Evolutionary conservation across 2,888 invertebrate genomes (phyloP).

Genomic region (Torymus tubicola): DNA sequence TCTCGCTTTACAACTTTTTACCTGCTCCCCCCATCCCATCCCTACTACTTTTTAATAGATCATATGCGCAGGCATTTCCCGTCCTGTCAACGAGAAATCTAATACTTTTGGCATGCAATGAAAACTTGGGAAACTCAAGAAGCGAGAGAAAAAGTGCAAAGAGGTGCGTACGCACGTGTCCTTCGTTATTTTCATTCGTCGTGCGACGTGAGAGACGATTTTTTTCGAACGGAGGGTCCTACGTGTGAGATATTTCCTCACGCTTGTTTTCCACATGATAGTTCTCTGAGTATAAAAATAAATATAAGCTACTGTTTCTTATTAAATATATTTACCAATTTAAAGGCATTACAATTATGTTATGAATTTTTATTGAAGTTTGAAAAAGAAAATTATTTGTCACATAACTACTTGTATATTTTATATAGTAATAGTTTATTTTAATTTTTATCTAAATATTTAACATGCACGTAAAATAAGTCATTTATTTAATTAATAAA

Average conservation of each 20-base stretch:
- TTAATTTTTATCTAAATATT: no score
- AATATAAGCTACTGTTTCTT: neutral
- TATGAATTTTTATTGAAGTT: no score
- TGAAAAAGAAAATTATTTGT: no score
- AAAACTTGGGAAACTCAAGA: constrained; percentile 42
- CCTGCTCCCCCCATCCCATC: constrained; percentile 6
- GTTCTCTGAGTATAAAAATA: neutral
- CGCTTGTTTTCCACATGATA: constrained; percentile 9
- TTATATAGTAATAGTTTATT: no score
- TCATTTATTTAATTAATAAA: no score
- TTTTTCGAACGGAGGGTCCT: constrained; percentile 14
- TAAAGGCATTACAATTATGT: no score
- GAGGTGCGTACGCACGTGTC: constrained; percentile 8
- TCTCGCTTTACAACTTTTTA: constrained; percentile 28
- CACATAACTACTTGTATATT: no score
- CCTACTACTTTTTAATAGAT: constrained; percentile 9
- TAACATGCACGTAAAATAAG: no score
- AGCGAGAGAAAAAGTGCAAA: constrained; percentile 42
- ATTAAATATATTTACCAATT: no score
- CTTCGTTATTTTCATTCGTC: constrained; percentile 34
- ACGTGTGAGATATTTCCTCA: constrained; percentile 1
- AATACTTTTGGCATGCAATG: constrained; percentile 36
- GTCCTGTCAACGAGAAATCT: constrained; percentile 39
- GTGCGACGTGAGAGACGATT: constrained; percentile 9
- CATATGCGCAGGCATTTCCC: constrained; percentile 7